phyloP scores from a whole-genome alignment of 2,888 invertebrate species.

The Cheilosia vulpina region DNA sequence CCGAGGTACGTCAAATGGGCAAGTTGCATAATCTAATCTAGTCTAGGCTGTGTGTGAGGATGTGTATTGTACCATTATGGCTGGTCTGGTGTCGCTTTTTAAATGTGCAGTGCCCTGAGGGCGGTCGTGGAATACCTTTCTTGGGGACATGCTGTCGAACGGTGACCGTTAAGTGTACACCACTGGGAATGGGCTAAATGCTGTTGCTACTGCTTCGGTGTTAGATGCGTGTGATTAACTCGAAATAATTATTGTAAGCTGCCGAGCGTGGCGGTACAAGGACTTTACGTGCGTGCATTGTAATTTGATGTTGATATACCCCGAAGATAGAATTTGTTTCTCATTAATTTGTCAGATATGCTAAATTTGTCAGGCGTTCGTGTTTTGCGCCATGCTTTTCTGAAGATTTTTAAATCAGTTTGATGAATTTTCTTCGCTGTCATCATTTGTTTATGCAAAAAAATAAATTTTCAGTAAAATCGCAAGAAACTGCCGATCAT shows the following conservation, averaged over 20 bases:
- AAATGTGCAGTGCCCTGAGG: slow-evolving; percentile 44
- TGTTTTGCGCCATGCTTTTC: background rate
- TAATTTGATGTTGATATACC: slow-evolving; percentile 3
- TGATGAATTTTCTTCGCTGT: too few relatives aligned
- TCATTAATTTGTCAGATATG: slow-evolving; percentile 27
- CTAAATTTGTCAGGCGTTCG: background rate
- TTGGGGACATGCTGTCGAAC: slow-evolving; percentile 51
- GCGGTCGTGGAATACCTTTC: slow-evolving; percentile 55
- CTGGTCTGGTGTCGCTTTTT: slow-evolving; percentile 23
- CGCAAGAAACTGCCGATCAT: too few relatives aligned
- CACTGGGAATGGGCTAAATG: slow-evolving; percentile 20
- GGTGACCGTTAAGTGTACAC: slow-evolving; percentile 19
- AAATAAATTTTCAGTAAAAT: too few relatives aligned
- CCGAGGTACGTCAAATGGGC: slow-evolving; percentile 66
- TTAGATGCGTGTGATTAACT: slow-evolving; percentile 40
- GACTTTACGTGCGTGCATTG: background rate
- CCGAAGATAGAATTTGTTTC: background rate
- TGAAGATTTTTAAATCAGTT: too few relatives aligned
- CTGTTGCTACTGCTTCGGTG: slow-evolving; percentile 8
- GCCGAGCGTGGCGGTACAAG: background rate
- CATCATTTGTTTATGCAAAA: too few relatives aligned
- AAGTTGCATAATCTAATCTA: slow-evolving; percentile 49
- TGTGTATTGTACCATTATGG: background rate
- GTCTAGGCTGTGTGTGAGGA: slow-evolving; percentile 27
- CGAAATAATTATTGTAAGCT: slow-evolving; percentile 25